Conservation (phyloP, 2,888 invertebrate species). For the Conus canariensis region DNA sequence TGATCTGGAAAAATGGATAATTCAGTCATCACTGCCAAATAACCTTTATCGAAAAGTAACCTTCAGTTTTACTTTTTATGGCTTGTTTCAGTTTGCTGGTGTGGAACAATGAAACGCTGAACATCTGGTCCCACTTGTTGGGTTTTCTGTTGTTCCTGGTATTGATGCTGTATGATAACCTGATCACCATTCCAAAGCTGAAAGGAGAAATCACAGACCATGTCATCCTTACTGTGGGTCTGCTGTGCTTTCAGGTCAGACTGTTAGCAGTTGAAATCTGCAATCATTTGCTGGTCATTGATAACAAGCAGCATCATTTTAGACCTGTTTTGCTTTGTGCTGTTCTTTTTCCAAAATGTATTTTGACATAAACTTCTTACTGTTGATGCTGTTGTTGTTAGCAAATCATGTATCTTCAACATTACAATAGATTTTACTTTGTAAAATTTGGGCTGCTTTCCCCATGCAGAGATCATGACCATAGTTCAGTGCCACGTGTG, state of each 20-base stretch:
- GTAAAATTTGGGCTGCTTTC: no score
- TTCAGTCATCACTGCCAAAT: no score
- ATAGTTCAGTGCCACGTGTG: no score
- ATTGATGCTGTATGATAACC: constrained; percentile 89
- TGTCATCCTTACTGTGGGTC: constrained; percentile 89
- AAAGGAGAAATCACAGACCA: constrained; percentile 90
- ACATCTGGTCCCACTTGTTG: constrained; percentile 95
- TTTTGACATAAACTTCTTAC: no score
- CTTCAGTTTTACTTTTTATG: no score
- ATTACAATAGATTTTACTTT: no score
- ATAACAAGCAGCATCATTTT: background rate
- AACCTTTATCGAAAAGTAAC: no score
- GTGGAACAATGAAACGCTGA: constrained; percentile 98
- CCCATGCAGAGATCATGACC: no score
- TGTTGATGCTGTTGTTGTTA: no score
- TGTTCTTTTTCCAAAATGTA: no score
- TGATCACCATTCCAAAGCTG: constrained; percentile 82
- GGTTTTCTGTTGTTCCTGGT: constrained; percentile 86
- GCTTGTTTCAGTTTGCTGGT: constrained; percentile 88
- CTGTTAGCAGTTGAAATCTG: background rate
- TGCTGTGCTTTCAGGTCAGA: constrained; percentile 91
- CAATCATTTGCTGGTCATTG: background rate
- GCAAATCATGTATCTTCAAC: no score
- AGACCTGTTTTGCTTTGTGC: background rate
- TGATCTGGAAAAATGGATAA: no score